Evolutionary conservation across 2,888 invertebrate species (phyloP).

Genomic region (Mythimna vitellina): DNA sequence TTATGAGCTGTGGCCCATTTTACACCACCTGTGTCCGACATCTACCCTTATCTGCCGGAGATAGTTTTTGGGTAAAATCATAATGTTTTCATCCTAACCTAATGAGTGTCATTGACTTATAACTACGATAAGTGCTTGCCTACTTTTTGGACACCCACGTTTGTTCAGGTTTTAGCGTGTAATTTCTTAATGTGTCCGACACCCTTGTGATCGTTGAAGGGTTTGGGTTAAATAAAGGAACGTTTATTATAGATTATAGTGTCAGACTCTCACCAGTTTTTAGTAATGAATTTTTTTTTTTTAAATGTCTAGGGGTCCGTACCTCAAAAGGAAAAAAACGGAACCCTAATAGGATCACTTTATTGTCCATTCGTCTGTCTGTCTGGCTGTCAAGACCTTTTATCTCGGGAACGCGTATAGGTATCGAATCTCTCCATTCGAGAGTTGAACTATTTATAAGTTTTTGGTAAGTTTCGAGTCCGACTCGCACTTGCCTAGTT

Average conservation of each 20-base stretch:
- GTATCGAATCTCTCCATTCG: too few species aligned
- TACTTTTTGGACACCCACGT: conserved; percentile 42
- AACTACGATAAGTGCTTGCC: conserved; percentile 19
- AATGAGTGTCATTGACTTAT: conserved; percentile 39
- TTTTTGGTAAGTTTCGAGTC: too few species aligned
- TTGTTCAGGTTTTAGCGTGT: conserved; percentile 8
- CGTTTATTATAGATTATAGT: conserved; percentile 1
- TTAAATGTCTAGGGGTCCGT: too few species aligned
- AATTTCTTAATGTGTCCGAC: conserved; percentile 15
- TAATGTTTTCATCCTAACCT: conserved; percentile 17
- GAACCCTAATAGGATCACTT: too few species aligned
- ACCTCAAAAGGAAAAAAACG: too few species aligned
- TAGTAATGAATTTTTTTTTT: background rate
- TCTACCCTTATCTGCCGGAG: conserved; percentile 3
- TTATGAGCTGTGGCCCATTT: conserved; percentile 49
- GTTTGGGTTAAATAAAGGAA: conserved; percentile 8
- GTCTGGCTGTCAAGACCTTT: too few species aligned
- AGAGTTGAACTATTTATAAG: too few species aligned
- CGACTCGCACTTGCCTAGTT: too few species aligned
- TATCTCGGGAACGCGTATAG: too few species aligned
- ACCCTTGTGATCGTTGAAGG: conserved; percentile 10
- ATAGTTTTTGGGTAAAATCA: conserved; percentile 35
- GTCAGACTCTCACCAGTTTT: background rate
- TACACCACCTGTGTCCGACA: conserved; percentile 51
- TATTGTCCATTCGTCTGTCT: too few species aligned